phyloP scores from a whole-genome alignment of 1,140 invertebrate species.

The Aphidius gifuensis region DNA sequence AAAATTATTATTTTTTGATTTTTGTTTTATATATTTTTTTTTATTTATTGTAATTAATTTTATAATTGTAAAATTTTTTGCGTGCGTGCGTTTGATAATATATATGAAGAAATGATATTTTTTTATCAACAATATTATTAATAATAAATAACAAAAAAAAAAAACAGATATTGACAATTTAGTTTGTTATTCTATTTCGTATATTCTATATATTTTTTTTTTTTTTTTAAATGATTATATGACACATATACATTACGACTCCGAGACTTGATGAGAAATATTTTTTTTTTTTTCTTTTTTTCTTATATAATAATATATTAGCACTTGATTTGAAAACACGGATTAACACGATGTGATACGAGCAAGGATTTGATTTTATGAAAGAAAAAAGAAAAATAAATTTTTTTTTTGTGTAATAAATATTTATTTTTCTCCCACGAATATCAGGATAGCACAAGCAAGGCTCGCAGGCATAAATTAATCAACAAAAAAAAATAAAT shows the following conservation, averaged over 20 bases:
- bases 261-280: not conserved
- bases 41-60: not conserved
- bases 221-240: not conserved
- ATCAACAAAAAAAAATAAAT: too few species aligned
- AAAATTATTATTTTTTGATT: not conserved
- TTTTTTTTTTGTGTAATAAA: too few species aligned
- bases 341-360: too few species aligned
- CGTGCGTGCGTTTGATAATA: slow-evolving; percentile 19
- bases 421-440: too few species aligned
- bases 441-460: too few species aligned
- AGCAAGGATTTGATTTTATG: too few species aligned
- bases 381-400: too few species aligned
- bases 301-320: not conserved
- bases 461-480: too few species aligned
- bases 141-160: slow-evolving; percentile 12
- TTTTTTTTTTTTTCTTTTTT: slow-evolving; percentile 9
- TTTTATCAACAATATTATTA: slow-evolving; percentile 4
- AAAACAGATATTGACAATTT: slow-evolving; percentile 9
- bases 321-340: too few species aligned
- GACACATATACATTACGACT: too few species aligned
- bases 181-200: slow-evolving; percentile 9
- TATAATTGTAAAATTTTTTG: not conserved
- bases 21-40: not conserved
- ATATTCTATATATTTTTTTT: slow-evolving; percentile 2
- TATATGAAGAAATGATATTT: not conserved